A percentile compares a stretch with the other conserved stretches of the same genome.
Conservation (phyloP, 2,888 invertebrate genomes). For the Dusona sp. region DNA sequence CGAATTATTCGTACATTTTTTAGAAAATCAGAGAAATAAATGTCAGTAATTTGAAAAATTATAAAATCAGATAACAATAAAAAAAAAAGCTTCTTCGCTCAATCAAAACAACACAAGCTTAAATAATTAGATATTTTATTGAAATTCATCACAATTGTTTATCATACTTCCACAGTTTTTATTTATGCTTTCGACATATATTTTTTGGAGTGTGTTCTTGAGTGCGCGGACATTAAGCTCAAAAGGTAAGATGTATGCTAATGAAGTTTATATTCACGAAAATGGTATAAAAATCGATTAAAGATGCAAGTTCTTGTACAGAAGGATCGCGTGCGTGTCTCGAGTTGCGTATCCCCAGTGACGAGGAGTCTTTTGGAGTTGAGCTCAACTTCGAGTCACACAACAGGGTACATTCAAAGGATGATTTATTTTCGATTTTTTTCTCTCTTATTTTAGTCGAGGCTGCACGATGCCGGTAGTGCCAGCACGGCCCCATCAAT, state of each 20-base stretch:
- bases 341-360: conserved; percentile 58
- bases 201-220: not conserved
- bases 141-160: too few species aligned
- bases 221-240: not conserved
- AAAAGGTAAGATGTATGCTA: conserved; percentile 35
- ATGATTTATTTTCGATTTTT: conserved; percentile 42
- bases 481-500: conserved; percentile 61
- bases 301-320: conserved; percentile 36
- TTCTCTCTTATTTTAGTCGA: conserved; percentile 33
- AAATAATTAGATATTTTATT: too few species aligned
- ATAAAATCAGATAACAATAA: not conserved
- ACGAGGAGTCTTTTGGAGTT: conserved; percentile 49
- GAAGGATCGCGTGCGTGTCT: conserved; percentile 69
- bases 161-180: not conserved
- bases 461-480: conserved; percentile 65
- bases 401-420: conserved; percentile 1
- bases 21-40: not conserved
- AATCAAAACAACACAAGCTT: too few species aligned
- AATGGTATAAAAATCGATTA: conserved; percentile 54
- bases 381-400: conserved; percentile 25
- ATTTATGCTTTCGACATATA: not conserved
- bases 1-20: too few species aligned
- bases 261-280: conserved; percentile 21
- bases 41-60: not conserved
- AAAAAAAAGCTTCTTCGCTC: not conserved